Base-by-base conservation (phyloP, 2,888 invertebrate genomes). In the Drosophila cyrtoloma region DNA sequence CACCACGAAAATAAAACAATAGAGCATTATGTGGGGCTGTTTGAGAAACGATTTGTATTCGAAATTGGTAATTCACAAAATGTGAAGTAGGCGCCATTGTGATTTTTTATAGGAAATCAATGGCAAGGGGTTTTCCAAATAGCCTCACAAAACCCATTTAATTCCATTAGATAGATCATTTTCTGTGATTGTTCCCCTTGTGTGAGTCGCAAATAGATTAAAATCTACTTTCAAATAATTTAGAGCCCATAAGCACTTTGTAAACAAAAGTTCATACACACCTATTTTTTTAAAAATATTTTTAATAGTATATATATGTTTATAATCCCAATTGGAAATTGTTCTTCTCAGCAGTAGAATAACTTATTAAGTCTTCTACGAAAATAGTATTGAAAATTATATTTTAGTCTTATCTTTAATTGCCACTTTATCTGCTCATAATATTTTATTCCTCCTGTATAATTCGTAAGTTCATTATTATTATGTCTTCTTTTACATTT, bases 1-100 rank as follows among this genome's bases (percentile, higher is more conserved):
- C 70, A 72, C 59, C 55, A 71, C 14, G 51, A 50, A 35, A 71
- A 47, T 28, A 47, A 58, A 32, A 74, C 59, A 30, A 70, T 61
- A 50, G 44, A 35, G 69, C 33, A 71, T 39, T 60, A n/a, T 44
- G 22, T 19, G 10, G 0, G 12, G n/a, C 35, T 57, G 19, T n/a
- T 69, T 7, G 55, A 28, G 42, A 19, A 72, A 57, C 51, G 37
- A 44, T 47, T 64, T 60, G 35, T 42, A 65, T 73, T 44, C n/a
- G 47, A 63, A 64, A 52, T 73, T 42, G 42, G 50, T 58, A 39
- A 61, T 35, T 53, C 57, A 66, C 33, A 39, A 53, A 55, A 35
- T 61, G 57, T 44, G 19, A 42, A 65, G 52, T 39, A 16, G 60
- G 37, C 52, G 56, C 44, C 59, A 44, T 39, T 26, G 19, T 42